Base-by-base conservation (phyloP, 2,888 invertebrate genomes). In the Imbricaverruca yamaguchii region DNA sequence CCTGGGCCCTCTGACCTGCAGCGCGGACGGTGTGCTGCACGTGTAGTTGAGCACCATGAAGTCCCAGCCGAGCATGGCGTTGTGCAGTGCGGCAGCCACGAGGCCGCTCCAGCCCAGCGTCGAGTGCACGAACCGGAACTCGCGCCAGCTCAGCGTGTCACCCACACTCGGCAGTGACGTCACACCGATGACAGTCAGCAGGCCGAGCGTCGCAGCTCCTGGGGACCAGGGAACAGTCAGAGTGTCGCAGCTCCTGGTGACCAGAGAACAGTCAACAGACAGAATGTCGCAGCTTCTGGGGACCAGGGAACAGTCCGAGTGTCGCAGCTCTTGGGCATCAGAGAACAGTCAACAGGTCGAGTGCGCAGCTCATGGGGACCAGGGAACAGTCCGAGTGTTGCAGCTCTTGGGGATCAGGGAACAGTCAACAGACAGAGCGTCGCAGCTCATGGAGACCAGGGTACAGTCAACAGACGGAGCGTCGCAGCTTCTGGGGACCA, bases 141-240 rank as follows among this genome's bases (percentile, higher is more conserved):
- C 83, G 55, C 83, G 78, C 83, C 83, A 83, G 9, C 83, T 80
- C 63, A 84, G 81, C 0, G 83, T 74, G 21, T 81, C 81, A 9
- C 81, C 80, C 15, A 83, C 84, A 4, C 83, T 83, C 0, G 84
- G 84, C 56, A 84, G 80, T 15, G 83, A 84, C 15, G 83, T 81
- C 23, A 84, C 79, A 15, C 83, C 84, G 74, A 83, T 77, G 15
- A 83, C 39, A 18, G 53, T 78, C 11, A 82, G 82, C 18, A 83
- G 78, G 63, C 82, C 80, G 80, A 83, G 81, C 6, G 83, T 81
- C 11, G 82, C 23, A 21, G 81, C 81, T 13, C 74, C 74, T 74
- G 74, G 0, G 21, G 3, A 11, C n/a, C 13, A 23, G 8, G 25
- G 15, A 11, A 59, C 12, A 11, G 0, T 0, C 59, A 59, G 59